Conservation (phyloP, 2,797 vertebrate species). For the Cirrhinus mrigala region DNA sequence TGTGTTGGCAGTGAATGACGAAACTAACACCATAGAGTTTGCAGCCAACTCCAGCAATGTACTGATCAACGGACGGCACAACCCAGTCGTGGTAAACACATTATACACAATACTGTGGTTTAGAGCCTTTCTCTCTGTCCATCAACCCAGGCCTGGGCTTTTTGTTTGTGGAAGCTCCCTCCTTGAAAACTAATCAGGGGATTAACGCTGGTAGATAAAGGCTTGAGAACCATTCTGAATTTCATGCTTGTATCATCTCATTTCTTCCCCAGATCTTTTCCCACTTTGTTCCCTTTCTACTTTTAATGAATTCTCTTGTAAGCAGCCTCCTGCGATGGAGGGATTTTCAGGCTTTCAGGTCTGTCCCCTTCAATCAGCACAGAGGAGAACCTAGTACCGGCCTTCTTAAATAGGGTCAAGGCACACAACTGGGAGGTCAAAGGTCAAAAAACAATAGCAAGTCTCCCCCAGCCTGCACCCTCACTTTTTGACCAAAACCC, state of each 20-base stretch:
- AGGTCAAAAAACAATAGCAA: conserved; percentile 63
- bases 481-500: conserved; percentile 39
- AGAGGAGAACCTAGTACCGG: conserved; percentile 45
- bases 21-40: conserved; percentile 36
- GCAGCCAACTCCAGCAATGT: conserved; percentile 30
- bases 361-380: conserved; percentile 49
- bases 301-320: conserved; percentile 60
- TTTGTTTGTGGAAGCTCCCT: conserved; percentile 48
- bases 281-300: conserved; percentile 52
- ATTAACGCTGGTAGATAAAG: conserved; percentile 56
- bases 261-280: conserved; percentile 50
- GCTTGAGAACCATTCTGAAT: conserved; percentile 53
- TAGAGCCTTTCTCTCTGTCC: conserved; percentile 35
- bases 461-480: conserved; percentile 35
- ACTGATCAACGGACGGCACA: conserved; percentile 2
- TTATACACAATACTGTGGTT: conserved; percentile 42
- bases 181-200: conserved; percentile 63
- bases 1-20: conserved; percentile 34
- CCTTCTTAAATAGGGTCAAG: conserved; percentile 56
- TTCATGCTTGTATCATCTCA: conserved; percentile 60
- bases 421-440: conserved; percentile 58
- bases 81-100: conserved; percentile 41
- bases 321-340: conserved; percentile 54
- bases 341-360: conserved; percentile 60
- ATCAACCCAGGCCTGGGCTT: conserved; percentile 35